Percentiles rank a stretch among this genome's conserved stretches.
phyloP scores from a whole-genome alignment of 2,888 invertebrate genomes.

The Panzeria rudis region DNA sequence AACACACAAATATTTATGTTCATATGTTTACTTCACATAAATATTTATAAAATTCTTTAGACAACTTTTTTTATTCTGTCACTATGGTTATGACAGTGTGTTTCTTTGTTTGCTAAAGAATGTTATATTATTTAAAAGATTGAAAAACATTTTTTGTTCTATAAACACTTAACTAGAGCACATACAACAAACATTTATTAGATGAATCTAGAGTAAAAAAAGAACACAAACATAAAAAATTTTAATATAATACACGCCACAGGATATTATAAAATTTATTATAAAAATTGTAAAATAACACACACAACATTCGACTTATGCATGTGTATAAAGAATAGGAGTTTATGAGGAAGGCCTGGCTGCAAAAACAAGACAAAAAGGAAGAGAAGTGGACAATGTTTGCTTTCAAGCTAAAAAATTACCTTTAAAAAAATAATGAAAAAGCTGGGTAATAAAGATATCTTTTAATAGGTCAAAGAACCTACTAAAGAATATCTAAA shows the following conservation, averaged over 20 bases:
- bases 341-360: not conserved
- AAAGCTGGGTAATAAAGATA: slow-evolving; percentile 16
- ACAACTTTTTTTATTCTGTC: slow-evolving; percentile 4
- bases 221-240: slow-evolving; percentile 19
- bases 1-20: not conserved
- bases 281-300: slow-evolving; percentile 40
- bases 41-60: slow-evolving; percentile 13
- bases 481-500: not conserved
- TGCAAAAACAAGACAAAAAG: not conserved
- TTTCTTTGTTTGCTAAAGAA: slow-evolving; percentile 15
- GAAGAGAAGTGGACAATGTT: slow-evolving; percentile 10
- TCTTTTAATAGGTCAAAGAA: slow-evolving; percentile 57
- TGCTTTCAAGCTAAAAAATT: slow-evolving; percentile 49
- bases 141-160: slow-evolving; percentile 62
- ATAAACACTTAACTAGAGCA: slow-evolving; percentile 66
- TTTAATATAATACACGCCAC: slow-evolving; percentile 56
- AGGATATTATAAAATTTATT: slow-evolving; percentile 71
- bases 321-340: slow-evolving; percentile 23
- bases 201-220: slow-evolving; percentile 52
- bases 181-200: slow-evolving; percentile 65
- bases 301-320: not conserved
- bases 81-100: not conserved
- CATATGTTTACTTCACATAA: not conserved
- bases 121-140: slow-evolving; percentile 60
- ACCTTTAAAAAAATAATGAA: slow-evolving; percentile 2